Percentiles rank a stretch among this genome's conserved stretches.
phyloP scores from a whole-genome alignment of 2,797 vertebrate species.

The Gephyroberyx darwinii region DNA sequence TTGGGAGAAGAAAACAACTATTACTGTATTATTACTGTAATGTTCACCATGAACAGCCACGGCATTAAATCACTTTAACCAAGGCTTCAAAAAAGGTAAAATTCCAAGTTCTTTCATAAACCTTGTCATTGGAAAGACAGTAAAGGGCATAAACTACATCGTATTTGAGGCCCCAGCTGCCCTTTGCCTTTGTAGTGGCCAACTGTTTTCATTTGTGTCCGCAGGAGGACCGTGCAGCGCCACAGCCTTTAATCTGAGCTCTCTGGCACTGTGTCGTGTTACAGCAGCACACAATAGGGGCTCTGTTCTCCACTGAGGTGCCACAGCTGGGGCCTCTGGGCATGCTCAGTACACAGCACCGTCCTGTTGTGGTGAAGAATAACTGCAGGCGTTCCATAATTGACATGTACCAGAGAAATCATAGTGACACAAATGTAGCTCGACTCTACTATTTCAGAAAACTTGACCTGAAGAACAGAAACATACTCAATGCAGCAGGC shows the following conservation, averaged over 20 bases:
- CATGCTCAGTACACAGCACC: slow-evolving; percentile 68
- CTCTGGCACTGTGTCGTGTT: slow-evolving; percentile 68
- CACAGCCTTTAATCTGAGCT: slow-evolving; percentile 70
- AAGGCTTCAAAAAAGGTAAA: slow-evolving; percentile 12
- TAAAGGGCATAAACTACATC: slow-evolving; percentile 33
- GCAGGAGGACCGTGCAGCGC: slow-evolving; percentile 37
- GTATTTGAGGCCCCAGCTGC: slow-evolving; percentile 40
- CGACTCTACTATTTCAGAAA: too few species aligned
- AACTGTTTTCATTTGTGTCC: slow-evolving; percentile 66
- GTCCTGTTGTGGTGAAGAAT: slow-evolving; percentile 51
- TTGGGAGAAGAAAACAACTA: too few species aligned
- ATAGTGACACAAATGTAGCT: slow-evolving; percentile 15
- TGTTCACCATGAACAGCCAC: background rate
- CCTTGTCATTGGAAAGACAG: slow-evolving; percentile 4
- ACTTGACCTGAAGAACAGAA: slow-evolving; percentile 14
- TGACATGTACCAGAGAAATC: slow-evolving; percentile 22
- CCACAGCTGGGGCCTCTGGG: slow-evolving; percentile 71
- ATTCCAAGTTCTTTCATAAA: slow-evolving; percentile 13
- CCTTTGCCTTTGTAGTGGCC: slow-evolving; percentile 49
- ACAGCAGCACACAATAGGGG: slow-evolving; percentile 70
- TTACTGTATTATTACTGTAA: background rate
- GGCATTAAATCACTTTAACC: background rate
- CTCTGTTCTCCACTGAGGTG: slow-evolving; percentile 70
- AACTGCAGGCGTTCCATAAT: slow-evolving; percentile 18
- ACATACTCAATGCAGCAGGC: slow-evolving; percentile 21